These are phyloP conservation scores for Orius laevigatus DNA, from an alignment of 1,140 invertebrate species.

Conservation along the genomic window DNA sequence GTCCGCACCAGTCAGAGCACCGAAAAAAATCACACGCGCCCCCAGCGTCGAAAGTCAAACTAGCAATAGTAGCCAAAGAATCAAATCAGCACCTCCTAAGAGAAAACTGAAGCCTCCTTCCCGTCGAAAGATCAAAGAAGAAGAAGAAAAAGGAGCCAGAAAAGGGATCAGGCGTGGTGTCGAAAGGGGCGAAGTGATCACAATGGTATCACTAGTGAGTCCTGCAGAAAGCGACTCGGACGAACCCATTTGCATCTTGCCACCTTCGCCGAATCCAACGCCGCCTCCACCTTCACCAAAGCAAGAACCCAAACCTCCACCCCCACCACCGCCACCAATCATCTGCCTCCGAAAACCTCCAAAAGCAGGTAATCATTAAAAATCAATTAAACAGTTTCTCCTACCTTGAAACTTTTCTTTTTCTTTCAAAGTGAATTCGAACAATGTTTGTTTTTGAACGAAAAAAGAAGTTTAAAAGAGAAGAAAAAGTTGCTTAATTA, in stretches of 20 bases:
- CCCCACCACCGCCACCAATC: conserved; percentile 7
- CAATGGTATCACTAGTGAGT: conserved; percentile 18
- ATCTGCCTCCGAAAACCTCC: conserved; percentile 6
- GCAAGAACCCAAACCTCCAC: not conserved
- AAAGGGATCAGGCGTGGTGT: conserved; percentile 5
- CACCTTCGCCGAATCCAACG: conserved; percentile 1
- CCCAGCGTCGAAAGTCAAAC: not conserved
- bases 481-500: too few relatives aligned
- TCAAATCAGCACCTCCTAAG: conserved; percentile 7
- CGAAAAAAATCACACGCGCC: conserved; percentile 3
- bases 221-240: conserved; percentile 15
- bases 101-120: conserved; percentile 2
- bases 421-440: too few relatives aligned
- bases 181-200: conserved; percentile 16
- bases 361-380: conserved; percentile 11
- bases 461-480: too few relatives aligned
- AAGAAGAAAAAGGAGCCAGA: not conserved
- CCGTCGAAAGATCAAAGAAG: not conserved
- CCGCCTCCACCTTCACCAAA: not conserved
- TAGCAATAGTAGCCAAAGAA: not conserved
- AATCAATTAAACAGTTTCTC: not conserved
- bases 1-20: conserved; percentile 8
- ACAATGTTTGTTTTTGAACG: too few relatives aligned
- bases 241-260: not conserved
- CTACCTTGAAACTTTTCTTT: too few relatives aligned